These are phyloP conservation scores for Eudasyphora cyanicolor DNA, from an alignment of 2,888 invertebrate genomes.

Conservation along the genomic window DNA sequence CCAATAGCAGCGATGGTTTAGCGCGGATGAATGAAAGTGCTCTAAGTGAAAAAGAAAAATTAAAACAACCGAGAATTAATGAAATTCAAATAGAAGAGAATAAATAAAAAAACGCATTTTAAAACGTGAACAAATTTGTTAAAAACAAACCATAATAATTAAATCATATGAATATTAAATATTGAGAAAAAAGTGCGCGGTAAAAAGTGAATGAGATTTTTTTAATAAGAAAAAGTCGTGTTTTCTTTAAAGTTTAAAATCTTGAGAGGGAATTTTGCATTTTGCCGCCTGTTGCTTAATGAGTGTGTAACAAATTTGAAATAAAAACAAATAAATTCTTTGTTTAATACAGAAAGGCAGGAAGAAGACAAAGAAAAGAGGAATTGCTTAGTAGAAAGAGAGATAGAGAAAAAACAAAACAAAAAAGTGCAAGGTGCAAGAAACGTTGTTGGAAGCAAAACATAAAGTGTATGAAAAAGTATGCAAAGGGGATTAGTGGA, in stretches of 20 bases:
- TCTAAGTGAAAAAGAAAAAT: conserved; percentile 1
- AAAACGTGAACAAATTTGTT: background rate
- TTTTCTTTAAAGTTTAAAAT: conserved; percentile 1
- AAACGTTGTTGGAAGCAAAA: background rate
- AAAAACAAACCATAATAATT: background rate
- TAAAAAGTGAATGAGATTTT: background rate
- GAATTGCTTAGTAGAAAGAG: background rate
- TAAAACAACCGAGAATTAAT: conserved; percentile 6
- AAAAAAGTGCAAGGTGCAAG: conserved; percentile 26
- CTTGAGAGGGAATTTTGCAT: background rate
- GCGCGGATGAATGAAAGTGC: conserved; percentile 48
- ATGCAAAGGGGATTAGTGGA: background rate
- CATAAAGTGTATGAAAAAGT: background rate
- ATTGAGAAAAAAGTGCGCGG: background rate
- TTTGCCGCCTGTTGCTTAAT: conserved; percentile 19
- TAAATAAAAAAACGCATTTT: conserved; percentile 11
- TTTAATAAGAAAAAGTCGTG: background rate
- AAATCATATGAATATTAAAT: background rate
- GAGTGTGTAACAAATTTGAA: background rate
- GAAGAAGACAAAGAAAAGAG: conserved; percentile 32
- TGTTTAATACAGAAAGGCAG: conserved; percentile 2
- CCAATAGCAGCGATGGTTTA: conserved; percentile 52
- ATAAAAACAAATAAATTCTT: background rate
- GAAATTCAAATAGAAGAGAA: background rate
- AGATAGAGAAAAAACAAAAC: background rate